phyloP scores from a whole-genome alignment of 2,888 invertebrate species.

The Melieria picta region DNA sequence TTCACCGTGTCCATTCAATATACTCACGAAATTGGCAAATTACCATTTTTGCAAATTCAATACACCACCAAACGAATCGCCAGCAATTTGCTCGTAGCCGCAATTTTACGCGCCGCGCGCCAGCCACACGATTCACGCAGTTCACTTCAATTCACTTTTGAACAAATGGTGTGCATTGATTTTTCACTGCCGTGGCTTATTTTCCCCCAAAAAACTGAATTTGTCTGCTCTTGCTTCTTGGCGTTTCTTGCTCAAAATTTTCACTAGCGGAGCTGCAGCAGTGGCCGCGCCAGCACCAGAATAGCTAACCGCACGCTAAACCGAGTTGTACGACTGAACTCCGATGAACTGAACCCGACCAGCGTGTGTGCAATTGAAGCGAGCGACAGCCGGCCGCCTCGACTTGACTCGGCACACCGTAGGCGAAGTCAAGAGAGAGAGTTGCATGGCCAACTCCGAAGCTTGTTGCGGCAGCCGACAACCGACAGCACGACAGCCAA shows the following conservation, averaged over 20 bases:
- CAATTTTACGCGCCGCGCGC: too few relatives aligned
- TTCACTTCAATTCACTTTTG: too few relatives aligned
- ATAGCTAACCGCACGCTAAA: conserved; percentile 29
- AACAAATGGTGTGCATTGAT: background rate
- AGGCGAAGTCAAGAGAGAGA: background rate
- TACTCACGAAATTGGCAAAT: conserved; percentile 53
- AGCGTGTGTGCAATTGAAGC: conserved; percentile 9
- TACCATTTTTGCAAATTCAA: conserved; percentile 51
- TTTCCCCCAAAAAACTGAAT: background rate
- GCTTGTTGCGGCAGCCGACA: conserved; percentile 15
- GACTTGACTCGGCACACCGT: background rate
- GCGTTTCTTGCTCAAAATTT: background rate
- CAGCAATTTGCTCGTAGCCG: too few relatives aligned
- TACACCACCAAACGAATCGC: conserved; percentile 20
- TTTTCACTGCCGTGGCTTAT: background rate
- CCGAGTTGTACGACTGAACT: conserved; percentile 38
- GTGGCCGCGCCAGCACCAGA: background rate
- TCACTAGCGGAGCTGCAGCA: background rate
- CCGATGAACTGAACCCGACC: conserved; percentile 31
- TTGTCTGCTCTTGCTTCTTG: conserved; percentile 6
- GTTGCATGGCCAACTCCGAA: background rate
- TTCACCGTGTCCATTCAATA: conserved; percentile 42
- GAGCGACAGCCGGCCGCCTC: conserved; percentile 5
- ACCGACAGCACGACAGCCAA: conserved; percentile 17
- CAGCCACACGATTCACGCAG: too few relatives aligned